Evolutionary conservation across 2,888 invertebrate species (phyloP).

Genomic region (Torymus auratus): DNA sequence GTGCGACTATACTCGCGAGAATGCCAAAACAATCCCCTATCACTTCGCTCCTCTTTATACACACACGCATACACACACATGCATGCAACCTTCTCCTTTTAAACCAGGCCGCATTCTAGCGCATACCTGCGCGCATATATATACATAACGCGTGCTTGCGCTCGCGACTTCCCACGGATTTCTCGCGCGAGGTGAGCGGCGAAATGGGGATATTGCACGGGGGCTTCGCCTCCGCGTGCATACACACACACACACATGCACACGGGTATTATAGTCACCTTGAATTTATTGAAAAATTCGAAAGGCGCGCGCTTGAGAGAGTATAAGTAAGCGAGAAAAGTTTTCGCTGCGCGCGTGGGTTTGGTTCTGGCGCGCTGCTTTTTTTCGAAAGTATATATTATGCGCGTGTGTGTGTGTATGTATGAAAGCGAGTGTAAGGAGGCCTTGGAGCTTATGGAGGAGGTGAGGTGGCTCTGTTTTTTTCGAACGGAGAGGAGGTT

Average conservation of each 20-base stretch:
- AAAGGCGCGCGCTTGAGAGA: slow-evolving; percentile 28
- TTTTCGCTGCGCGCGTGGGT: slow-evolving; percentile 15
- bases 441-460: too few species aligned
- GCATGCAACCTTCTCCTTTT: neutral
- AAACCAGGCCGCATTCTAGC: slow-evolving; percentile 12
- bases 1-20: too few species aligned
- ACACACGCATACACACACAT: neutral
- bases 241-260: slow-evolving; percentile 43
- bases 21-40: too few species aligned
- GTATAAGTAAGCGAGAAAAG: slow-evolving; percentile 11
- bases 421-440: too few species aligned
- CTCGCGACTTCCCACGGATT: slow-evolving; percentile 44
- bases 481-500: too few species aligned
- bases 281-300: slow-evolving; percentile 57
- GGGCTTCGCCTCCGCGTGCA: slow-evolving; percentile 49
- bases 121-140: neutral
- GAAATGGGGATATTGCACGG: neutral
- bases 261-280: slow-evolving; percentile 45
- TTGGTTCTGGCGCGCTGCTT: too few species aligned
- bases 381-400: too few species aligned
- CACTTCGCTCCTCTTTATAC: neutral
- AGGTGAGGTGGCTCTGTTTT: too few species aligned
- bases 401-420: too few species aligned
- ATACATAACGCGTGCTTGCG: too few species aligned
- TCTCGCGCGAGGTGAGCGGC: slow-evolving; percentile 36